Percentiles rank a stretch among this genome's conserved stretches.
Evolutionary conservation across 2,797 vertebrate genomes (phyloP).

Genomic region (Aeoliscus strigatus): DNA sequence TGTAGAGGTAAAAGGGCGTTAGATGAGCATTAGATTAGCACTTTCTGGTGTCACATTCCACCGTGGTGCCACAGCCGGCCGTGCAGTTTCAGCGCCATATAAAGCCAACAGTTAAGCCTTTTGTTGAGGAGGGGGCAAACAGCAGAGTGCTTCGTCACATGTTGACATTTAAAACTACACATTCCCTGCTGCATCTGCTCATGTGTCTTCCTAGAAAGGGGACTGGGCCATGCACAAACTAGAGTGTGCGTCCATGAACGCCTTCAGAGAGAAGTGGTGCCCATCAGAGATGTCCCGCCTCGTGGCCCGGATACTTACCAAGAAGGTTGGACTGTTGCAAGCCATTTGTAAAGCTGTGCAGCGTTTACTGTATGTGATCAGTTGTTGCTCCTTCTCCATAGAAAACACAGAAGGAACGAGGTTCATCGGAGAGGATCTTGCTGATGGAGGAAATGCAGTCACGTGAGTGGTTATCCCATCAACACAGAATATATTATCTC

Average conservation of each 20-base stretch:
- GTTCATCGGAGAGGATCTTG: slow-evolving; percentile 67
- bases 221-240: slow-evolving; percentile 97
- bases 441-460: slow-evolving; percentile 67
- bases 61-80: background rate
- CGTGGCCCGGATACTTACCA: slow-evolving; percentile 87
- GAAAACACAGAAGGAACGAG: slow-evolving; percentile 68
- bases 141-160: background rate
- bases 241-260: slow-evolving; percentile 88
- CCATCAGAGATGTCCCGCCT: slow-evolving; percentile 89
- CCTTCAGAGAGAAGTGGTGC: slow-evolving; percentile 87
- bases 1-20: slow-evolving; percentile 1
- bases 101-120: slow-evolving; percentile 10
- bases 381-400: no score
- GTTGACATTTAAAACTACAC: background rate
- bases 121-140: slow-evolving; percentile 13
- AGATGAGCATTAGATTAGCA: slow-evolving; percentile 13
- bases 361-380: no score
- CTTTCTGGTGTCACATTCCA: slow-evolving; percentile 13
- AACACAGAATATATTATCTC: no score
- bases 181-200: no score
- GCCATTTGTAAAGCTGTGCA: no score
- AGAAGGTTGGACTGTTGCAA: slow-evolving; percentile 88
- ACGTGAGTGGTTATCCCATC: slow-evolving; percentile 57
- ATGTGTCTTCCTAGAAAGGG: slow-evolving; percentile 75
- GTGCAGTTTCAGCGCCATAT: background rate